These are phyloP conservation scores for Aplidium turbinatum DNA, from an alignment of 23 tunicate genomes.

Conservation along the genomic window DNA sequence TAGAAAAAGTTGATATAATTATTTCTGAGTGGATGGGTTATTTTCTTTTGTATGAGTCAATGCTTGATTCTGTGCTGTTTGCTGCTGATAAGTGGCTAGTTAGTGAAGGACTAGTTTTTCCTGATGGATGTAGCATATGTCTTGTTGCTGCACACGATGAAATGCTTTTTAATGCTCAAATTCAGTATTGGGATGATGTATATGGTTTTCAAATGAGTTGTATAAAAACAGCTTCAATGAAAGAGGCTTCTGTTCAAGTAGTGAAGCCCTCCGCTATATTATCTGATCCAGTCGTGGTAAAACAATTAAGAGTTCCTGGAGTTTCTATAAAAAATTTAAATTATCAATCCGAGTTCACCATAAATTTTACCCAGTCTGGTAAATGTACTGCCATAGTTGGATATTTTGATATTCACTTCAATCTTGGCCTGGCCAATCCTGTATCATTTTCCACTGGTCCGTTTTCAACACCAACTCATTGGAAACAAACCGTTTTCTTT, in stretches of 20 bases:
- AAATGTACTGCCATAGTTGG: constrained; percentile 61
- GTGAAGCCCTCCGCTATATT: constrained; percentile 37
- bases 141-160: constrained; percentile 71
- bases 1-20: constrained; percentile 78
- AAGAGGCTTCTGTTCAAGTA: constrained; percentile 68
- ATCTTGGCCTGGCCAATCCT: constrained; percentile 33
- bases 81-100: constrained; percentile 79
- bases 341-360: constrained; percentile 53
- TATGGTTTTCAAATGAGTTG: constrained; percentile 94
- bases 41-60: constrained; percentile 88
- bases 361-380: constrained; percentile 44
- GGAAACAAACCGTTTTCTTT: constrained; percentile 93
- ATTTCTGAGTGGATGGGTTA: constrained; percentile 99
- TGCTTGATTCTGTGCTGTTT: constrained; percentile 90
- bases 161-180: constrained; percentile 36
- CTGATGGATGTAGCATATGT: constrained; percentile 47
- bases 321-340: constrained; percentile 54
- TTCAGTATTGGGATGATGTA: constrained; percentile 86
- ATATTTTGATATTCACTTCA: constrained; percentile 75
- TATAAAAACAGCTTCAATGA: constrained; percentile 45
- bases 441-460: constrained; percentile 84
- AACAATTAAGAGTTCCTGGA: constrained; percentile 17
- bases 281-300: constrained; percentile 56
- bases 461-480: constrained; percentile 65
- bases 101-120: constrained; percentile 62